phyloP scores from a whole-genome alignment of 2,797 vertebrate genomes.

The Channallabes apus region DNA sequence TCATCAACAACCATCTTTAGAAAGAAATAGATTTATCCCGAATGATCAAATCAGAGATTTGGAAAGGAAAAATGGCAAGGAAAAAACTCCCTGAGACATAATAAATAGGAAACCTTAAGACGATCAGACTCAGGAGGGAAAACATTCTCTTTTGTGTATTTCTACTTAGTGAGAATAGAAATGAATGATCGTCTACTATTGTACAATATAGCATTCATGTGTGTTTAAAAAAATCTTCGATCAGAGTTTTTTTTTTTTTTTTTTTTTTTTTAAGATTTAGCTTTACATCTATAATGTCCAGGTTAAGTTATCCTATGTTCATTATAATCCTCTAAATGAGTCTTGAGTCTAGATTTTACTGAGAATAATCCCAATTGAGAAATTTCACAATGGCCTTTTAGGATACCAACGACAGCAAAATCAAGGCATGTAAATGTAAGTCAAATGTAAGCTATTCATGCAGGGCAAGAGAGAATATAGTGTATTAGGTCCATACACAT shows the following conservation, averaged over 20 bases:
- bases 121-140: background rate
- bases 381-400: background rate
- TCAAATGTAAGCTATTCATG: background rate
- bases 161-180: background rate
- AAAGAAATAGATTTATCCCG: background rate
- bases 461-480: background rate
- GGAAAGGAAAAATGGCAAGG: background rate
- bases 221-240: background rate
- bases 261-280: background rate
- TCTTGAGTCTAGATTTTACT: background rate
- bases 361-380: background rate
- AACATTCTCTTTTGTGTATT: background rate
- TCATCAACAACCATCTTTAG: no score
- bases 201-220: background rate
- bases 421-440: no score
- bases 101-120: background rate
- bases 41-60: background rate
- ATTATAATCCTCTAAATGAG: background rate
- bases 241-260: background rate
- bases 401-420: background rate
- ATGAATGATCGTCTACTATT: background rate
- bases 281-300: no score
- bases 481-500: background rate
- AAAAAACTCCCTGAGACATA: background rate
- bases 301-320: no score